Evolutionary conservation across 1,140 invertebrate species (phyloP).

Genomic region (Scaptomyza graminum): DNA sequence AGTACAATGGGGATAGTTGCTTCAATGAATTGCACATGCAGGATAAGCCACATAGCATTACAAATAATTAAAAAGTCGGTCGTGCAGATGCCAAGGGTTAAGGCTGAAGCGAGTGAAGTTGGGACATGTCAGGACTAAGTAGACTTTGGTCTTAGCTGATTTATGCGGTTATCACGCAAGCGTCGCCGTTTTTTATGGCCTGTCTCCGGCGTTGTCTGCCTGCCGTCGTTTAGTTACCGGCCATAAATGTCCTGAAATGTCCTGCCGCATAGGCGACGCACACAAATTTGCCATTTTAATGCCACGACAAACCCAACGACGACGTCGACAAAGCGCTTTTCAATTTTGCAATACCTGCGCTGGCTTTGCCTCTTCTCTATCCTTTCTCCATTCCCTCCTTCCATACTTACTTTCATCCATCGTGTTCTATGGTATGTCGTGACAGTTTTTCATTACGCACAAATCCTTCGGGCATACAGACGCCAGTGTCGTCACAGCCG

Average conservation of each 20-base stretch:
- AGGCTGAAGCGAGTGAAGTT: background rate
- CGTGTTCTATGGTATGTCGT: conserved; percentile 19
- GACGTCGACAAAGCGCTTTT: conserved; percentile 52
- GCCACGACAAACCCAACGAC: conserved; percentile 43
- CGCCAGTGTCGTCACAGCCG: conserved; percentile 43
- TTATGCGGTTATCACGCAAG: conserved; percentile 78
- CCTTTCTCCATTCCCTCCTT: background rate
- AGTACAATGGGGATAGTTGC: background rate
- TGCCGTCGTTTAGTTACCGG: conserved; percentile 60
- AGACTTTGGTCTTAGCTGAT: conserved; percentile 49
- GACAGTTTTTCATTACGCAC: conserved; percentile 82
- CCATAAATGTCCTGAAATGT: conserved; percentile 74
- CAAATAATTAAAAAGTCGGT: conserved; percentile 50
- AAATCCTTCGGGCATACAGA: conserved; percentile 76
- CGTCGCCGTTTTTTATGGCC: conserved; percentile 71
- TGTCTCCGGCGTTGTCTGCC: conserved; percentile 56
- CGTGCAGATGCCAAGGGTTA: conserved; percentile 27
- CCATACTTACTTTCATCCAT: background rate
- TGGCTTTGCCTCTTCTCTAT: conserved; percentile 49
- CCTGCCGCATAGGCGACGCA: conserved; percentile 57
- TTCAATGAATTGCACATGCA: background rate
- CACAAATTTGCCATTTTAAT: conserved; percentile 82
- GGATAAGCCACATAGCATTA: conserved; percentile 29
- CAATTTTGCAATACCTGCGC: conserved; percentile 69
- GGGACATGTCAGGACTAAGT: conserved; percentile 3